These are phyloP conservation scores for Pelobates fuscus DNA, from an alignment of 2,113 vertebrate genomes.

Conservation along the genomic window DNA sequence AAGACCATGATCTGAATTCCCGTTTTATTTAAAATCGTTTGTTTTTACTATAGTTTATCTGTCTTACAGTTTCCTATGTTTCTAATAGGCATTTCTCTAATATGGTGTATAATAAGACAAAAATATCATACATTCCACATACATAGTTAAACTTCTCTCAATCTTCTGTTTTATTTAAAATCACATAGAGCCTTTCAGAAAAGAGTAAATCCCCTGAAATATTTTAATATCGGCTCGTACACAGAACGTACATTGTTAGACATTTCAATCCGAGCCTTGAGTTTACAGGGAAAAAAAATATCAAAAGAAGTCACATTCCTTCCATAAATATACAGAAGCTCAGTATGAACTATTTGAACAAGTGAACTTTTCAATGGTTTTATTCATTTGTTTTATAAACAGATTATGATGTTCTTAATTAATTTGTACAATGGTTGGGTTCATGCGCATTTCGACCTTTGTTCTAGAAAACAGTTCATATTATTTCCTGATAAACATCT, in stretches of 20 bases:
- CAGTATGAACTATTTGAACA: conserved; percentile 13
- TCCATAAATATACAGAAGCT: not conserved
- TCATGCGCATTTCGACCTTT: not conserved
- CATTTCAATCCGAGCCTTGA: not conserved
- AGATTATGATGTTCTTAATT: not conserved
- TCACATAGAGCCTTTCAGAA: not conserved
- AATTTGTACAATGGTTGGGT: not conserved
- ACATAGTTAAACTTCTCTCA: too few relatives aligned
- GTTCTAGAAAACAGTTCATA: too few relatives aligned
- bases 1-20: too few relatives aligned
- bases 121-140: too few relatives aligned
- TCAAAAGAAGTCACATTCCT: conserved; percentile 21
- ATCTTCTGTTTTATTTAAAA: too few relatives aligned
- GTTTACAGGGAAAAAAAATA: conserved; percentile 5
- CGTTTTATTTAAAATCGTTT: too few relatives aligned
- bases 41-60: too few relatives aligned
- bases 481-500: too few relatives aligned
- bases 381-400: not conserved
- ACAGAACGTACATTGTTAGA: conserved; percentile 27
- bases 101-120: too few relatives aligned
- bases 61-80: too few relatives aligned
- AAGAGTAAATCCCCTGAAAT: conserved; percentile 14
- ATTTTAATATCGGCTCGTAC: conserved; percentile 18
- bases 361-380: not conserved
- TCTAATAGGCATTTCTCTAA: too few relatives aligned